Evolutionary conservation across 2,797 vertebrate genomes (phyloP).

Genomic region (Notolepis coatsorum): DNA sequence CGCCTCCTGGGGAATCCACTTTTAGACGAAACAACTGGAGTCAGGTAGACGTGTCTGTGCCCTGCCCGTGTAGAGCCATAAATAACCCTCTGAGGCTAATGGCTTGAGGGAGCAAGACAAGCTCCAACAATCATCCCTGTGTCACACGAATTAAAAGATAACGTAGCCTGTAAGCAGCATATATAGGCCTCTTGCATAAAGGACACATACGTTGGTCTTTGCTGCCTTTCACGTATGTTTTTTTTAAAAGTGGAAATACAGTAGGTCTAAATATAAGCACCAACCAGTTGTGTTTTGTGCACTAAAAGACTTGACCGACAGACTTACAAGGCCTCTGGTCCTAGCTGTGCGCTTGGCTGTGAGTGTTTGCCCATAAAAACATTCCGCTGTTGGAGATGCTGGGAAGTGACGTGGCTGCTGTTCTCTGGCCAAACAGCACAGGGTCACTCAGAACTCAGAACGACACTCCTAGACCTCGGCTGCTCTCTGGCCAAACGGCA

Average conservation of each 20-base stretch:
- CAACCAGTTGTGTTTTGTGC: too few relatives aligned
- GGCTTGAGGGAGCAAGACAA: neutral
- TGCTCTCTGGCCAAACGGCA: too few relatives aligned
- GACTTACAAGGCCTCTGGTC: neutral
- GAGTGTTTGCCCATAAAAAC: conserved; percentile 29
- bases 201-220: too few relatives aligned
- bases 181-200: too few relatives aligned
- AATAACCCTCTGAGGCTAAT: neutral
- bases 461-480: too few relatives aligned
- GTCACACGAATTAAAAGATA: too few relatives aligned
- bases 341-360: neutral
- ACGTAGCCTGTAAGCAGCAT: too few relatives aligned
- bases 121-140: neutral
- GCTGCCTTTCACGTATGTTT: too few relatives aligned
- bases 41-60: too few relatives aligned
- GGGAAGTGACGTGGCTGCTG: conserved; percentile 19
- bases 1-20: too few relatives aligned
- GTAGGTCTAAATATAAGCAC: too few relatives aligned
- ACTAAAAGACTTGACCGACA: neutral
- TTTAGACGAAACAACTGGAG: too few relatives aligned
- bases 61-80: neutral
- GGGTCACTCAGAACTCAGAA: neutral
- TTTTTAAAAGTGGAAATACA: neutral
- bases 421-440: conserved; percentile 9
- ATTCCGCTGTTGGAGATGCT: conserved; percentile 10